Evolutionary conservation across 2,113 vertebrate genomes (phyloP).

Genomic region (Brachyhypopomus occidentalis): DNA sequence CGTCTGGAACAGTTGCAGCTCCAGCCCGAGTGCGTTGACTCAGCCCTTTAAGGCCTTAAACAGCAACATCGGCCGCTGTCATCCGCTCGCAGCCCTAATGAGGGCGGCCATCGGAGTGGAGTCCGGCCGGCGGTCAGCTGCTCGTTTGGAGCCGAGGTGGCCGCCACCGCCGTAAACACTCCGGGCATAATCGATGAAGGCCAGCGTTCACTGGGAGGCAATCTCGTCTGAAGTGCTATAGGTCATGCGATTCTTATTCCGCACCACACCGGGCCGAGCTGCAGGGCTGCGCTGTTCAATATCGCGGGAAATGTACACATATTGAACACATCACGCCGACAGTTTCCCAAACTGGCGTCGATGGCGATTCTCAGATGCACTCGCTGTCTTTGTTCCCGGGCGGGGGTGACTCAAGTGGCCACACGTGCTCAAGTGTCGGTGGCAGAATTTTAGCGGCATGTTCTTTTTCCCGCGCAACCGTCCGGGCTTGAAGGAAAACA

Average conservation of each 20-base stretch:
- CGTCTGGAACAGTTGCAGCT: too few species aligned
- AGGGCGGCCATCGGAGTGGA: constrained; percentile 39
- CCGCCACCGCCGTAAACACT: constrained; percentile 58
- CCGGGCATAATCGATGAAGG: constrained; percentile 59
- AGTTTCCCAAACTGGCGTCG: constrained; percentile 50
- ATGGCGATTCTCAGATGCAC: constrained; percentile 41
- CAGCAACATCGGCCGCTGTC: constrained; percentile 17
- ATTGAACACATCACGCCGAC: constrained; percentile 56
- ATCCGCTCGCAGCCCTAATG: constrained; percentile 23
- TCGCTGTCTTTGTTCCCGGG: constrained; percentile 24
- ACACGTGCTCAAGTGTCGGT: constrained; percentile 53
- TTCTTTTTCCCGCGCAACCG: constrained; percentile 25
- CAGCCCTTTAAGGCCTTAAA: too few species aligned
- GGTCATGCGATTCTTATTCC: constrained; percentile 65
- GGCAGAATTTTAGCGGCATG: constrained; percentile 42
- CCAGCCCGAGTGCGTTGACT: too few species aligned
- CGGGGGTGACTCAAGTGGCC: constrained; percentile 45
- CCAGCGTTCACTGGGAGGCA: constrained; percentile 56
- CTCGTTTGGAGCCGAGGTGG: constrained; percentile 55
- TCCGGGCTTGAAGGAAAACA: not conserved
- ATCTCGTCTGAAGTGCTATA: constrained; percentile 61
- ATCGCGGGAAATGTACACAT: constrained; percentile 61
- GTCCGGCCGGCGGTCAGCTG: constrained; percentile 32
- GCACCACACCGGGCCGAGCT: constrained; percentile 52
- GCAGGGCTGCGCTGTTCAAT: constrained; percentile 59